Evolutionary conservation across 2,113 vertebrate species (phyloP).

Genomic region (Mesocricetus auratus): DNA sequence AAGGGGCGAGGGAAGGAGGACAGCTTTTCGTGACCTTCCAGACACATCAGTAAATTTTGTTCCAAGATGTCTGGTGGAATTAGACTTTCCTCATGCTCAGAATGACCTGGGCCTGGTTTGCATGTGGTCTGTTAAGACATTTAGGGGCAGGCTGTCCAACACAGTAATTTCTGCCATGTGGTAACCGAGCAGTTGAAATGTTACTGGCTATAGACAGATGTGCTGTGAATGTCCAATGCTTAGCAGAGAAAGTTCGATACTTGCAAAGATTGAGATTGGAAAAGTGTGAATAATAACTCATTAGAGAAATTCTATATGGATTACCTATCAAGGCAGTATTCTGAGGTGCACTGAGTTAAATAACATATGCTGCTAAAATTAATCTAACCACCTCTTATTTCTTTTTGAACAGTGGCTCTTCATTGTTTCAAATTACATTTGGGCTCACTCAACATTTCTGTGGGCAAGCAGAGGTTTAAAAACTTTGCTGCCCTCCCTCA

Average conservation of each 20-base stretch:
- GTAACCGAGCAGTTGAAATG: neutral
- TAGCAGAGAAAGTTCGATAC: neutral
- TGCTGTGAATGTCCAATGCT: neutral
- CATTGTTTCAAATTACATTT: neutral
- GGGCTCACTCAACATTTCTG: neutral
- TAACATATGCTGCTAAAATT: neutral
- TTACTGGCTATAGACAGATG: conserved; percentile 23
- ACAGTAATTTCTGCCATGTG: neutral
- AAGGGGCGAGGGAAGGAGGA: rapidly evolving
- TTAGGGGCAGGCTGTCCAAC: neutral
- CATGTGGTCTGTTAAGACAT: conserved; percentile 41
- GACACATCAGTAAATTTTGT: neutral
- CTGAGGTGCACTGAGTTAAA: neutral
- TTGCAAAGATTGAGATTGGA: neutral
- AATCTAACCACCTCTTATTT: neutral
- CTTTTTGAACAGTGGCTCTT: neutral
- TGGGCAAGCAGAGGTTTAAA: neutral
- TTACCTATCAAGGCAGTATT: neutral
- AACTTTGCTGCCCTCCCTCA: neutral
- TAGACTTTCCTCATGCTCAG: neutral
- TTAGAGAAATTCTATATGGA: neutral
- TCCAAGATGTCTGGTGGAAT: neutral
- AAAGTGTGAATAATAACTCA: neutral
- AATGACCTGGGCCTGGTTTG: neutral
- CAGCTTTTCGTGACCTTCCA: neutral